Percentiles rank a stretch among this genome's conserved stretches.
Conservation (phyloP, 2,888 invertebrate genomes). For the Beris morrisii region DNA sequence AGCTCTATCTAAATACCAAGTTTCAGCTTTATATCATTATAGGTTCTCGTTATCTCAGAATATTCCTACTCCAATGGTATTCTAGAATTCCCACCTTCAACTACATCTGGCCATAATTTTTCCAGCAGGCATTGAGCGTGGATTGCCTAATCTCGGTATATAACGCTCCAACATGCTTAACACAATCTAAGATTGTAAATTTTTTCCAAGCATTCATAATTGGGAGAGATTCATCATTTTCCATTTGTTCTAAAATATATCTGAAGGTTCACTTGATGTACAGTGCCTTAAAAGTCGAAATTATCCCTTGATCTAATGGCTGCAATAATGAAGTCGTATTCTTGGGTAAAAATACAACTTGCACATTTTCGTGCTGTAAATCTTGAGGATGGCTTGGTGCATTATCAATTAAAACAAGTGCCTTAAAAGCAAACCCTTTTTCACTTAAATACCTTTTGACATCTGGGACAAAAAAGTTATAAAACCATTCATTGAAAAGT, state of each 20-base stretch:
- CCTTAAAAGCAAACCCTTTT: conserved; percentile 39
- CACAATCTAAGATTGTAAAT: conserved; percentile 36
- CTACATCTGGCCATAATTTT: too few species aligned
- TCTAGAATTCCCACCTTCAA: too few species aligned
- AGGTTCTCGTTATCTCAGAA: too few species aligned
- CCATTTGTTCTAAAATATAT: neutral
- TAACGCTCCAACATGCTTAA: conserved; percentile 38
- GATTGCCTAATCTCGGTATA: conserved; percentile 36
- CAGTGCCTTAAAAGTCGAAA: conserved; percentile 5
- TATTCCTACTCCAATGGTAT: too few species aligned
- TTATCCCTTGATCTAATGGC: conserved; percentile 11
- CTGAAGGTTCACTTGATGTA: neutral
- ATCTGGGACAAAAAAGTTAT: conserved; percentile 37
- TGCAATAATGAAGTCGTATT: conserved; percentile 9
- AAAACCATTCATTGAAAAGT: conserved; percentile 39
- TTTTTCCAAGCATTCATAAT: conserved; percentile 26
- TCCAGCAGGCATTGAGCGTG: conserved; percentile 43
- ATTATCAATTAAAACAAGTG: conserved; percentile 38
- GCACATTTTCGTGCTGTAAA: conserved; percentile 36
- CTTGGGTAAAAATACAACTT: conserved; percentile 24
- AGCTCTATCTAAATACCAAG: too few species aligned
- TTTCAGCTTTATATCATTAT: too few species aligned
- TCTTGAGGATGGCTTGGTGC: conserved; percentile 40
- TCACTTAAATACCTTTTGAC: conserved; percentile 36
- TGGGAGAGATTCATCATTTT: neutral